A percentile compares a stretch with the other conserved stretches of the same genome.
Evolutionary conservation across 2,113 vertebrate species (phyloP).

Genomic region (Pyrgilauda ruficollis): DNA sequence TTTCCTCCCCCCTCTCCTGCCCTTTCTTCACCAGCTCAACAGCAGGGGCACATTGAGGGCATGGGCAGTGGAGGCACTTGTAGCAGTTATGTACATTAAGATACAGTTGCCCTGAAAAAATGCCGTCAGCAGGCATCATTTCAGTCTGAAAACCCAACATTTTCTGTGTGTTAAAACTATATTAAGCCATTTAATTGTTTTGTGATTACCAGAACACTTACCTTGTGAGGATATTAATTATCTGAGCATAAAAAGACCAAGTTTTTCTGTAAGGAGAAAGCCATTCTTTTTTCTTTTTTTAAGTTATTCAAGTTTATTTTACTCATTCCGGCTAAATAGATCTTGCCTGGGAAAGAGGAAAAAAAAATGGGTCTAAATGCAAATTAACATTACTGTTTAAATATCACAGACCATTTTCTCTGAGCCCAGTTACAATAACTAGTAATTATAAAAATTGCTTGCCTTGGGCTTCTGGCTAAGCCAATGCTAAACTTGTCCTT

Average conservation of each 20-base stretch:
- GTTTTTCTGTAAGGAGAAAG: constrained; percentile 32
- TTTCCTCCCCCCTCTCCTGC: neutral
- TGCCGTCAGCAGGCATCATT: neutral
- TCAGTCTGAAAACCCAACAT: neutral
- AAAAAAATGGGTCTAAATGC: constrained; percentile 76
- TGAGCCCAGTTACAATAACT: constrained; percentile 86
- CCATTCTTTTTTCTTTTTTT: neutral
- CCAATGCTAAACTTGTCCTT: constrained; percentile 83
- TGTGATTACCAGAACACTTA: constrained; percentile 49
- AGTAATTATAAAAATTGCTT: constrained; percentile 88
- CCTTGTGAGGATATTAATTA: constrained; percentile 61
- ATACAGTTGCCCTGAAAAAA: neutral
- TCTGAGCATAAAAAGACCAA: constrained; percentile 41
- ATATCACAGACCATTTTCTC: constrained; percentile 84
- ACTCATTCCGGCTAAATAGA: constrained; percentile 71
- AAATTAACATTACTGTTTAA: constrained; percentile 84
- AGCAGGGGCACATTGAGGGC: neutral
- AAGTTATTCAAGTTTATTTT: constrained; percentile 68
- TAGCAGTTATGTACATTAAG: neutral
- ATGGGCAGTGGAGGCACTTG: neutral
- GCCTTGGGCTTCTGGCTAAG: constrained; percentile 83
- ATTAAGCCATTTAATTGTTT: constrained; percentile 60
- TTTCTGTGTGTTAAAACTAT: neutral
- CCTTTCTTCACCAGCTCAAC: constrained; percentile 21
- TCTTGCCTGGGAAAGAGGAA: constrained; percentile 60